These are phyloP conservation scores for Rhopalosiphum maidis DNA, from an alignment of 1,140 invertebrate genomes.

Conservation along the genomic window DNA sequence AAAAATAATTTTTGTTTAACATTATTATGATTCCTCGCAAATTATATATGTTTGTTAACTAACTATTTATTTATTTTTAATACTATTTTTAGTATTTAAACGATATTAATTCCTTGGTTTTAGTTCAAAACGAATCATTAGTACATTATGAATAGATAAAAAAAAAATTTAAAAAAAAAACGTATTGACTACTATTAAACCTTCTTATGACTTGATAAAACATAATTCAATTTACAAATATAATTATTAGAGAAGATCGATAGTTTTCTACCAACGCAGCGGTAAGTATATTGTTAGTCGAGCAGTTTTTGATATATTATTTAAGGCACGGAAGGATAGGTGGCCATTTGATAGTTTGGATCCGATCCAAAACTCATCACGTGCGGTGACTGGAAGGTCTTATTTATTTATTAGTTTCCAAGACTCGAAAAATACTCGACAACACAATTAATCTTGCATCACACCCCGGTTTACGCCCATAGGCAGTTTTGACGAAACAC, in stretches of 20 bases:
- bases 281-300: constrained; percentile 2
- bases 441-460: constrained; percentile 45
- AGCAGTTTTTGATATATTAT: constrained; percentile 28
- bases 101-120: no score
- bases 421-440: constrained; percentile 36
- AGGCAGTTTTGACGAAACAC: neutral
- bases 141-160: neutral
- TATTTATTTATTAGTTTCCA: constrained; percentile 43
- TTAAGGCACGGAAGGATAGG: neutral
- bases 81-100: no score
- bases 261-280: neutral
- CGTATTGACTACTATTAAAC: neutral
- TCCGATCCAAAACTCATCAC: constrained; percentile 47
- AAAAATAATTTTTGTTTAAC: neutral
- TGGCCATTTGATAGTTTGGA: constrained; percentile 40
- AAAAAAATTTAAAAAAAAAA: neutral
- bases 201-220: neutral
- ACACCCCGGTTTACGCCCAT: neutral
- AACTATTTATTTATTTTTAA: neutral
- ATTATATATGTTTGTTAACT: neutral
- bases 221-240: constrained; percentile 18
- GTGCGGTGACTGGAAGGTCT: neutral
- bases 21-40: neutral
- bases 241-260: neutral
- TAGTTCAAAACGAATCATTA: neutral